These are phyloP conservation scores for Hermaeophaga mercurialis DNA, from an alignment of 2,888 invertebrate genomes.

Conservation along the genomic window DNA sequence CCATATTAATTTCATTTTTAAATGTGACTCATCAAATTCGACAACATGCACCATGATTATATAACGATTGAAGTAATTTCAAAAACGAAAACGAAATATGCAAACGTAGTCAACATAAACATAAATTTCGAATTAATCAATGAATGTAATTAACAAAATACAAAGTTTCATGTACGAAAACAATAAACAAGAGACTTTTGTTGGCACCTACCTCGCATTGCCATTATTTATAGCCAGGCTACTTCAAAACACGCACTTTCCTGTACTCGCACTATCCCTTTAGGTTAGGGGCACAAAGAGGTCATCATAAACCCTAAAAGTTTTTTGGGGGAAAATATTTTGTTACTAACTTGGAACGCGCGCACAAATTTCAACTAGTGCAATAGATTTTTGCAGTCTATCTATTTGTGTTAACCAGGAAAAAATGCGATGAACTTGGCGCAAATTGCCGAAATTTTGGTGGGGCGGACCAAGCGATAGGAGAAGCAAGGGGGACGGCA, in stretches of 20 bases:
- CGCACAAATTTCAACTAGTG: constrained; percentile 40
- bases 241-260: constrained; percentile 21
- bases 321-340: constrained; percentile 2
- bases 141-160: constrained; percentile 15
- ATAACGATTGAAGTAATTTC: constrained; percentile 4
- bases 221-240: constrained; percentile 46
- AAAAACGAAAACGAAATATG: not conserved
- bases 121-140: constrained; percentile 8
- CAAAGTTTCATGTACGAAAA: constrained; percentile 18
- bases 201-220: constrained; percentile 54
- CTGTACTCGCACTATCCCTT: constrained; percentile 24
- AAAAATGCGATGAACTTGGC: constrained; percentile 54
- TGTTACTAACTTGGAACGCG: constrained; percentile 24
- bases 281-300: constrained; percentile 20
- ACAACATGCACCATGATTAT: not conserved
- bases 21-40: constrained; percentile 1
- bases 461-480: constrained; percentile 46
- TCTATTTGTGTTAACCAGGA: constrained; percentile 58
- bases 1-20: not conserved
- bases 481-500: constrained; percentile 45
- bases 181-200: constrained; percentile 25
- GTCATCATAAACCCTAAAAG: constrained; percentile 24
- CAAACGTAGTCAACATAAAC: not conserved
- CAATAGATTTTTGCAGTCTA: constrained; percentile 52
- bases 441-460: constrained; percentile 54